Base-by-base conservation (phyloP, 2,113 vertebrate genomes). In the Ceuthmochares aereus region DNA sequence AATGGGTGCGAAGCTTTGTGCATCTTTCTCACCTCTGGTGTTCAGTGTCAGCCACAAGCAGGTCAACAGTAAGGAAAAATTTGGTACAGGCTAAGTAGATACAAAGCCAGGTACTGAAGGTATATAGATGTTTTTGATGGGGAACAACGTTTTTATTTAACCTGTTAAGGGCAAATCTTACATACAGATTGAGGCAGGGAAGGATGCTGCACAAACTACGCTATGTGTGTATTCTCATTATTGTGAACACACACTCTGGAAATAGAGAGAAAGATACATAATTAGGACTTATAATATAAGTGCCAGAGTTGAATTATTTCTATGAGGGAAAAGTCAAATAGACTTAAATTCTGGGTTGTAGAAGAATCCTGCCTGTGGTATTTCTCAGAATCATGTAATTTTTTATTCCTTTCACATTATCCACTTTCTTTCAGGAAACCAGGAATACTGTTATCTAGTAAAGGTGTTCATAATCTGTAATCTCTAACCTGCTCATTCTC, bases 201-300 rank as follows among this genome's bases (percentile, higher is more conserved):
- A 5, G 40, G 75, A 89, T 70, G 76, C 55, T 89, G 80, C 72
- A 90, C 51, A 51, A 63, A 77, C 60, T 7, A 3, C 0, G 5
- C 42, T 47, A 36, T 21, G 62, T 82, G 76, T 0, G 0, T 75
- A 63, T 62, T 89, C 67, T 47, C 63, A 72, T 19, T 32, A 78
- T 58, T 93, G 90, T 22, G 51, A 93, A 90, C 26, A 15, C 45
- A 78, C 52, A 59, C 0, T 3, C 27, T 89, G 36, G 76, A 95
- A 93, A 83, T 30, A 81, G 70, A 82, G 80, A 75, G 12, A 69
- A 32, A 75, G 14, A 84, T 9, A 89, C 43, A 86, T 70, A 93
- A 96, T 89, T 79, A 94, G 63, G 74, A 93, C 68, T 90, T 90
- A 66, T n/a, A 91, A 77, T 82, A 91, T 67, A 75, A 82, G 82